These are phyloP conservation scores for Calycopis cecrops DNA, from an alignment of 1,140 invertebrate species.

Conservation along the genomic window DNA sequence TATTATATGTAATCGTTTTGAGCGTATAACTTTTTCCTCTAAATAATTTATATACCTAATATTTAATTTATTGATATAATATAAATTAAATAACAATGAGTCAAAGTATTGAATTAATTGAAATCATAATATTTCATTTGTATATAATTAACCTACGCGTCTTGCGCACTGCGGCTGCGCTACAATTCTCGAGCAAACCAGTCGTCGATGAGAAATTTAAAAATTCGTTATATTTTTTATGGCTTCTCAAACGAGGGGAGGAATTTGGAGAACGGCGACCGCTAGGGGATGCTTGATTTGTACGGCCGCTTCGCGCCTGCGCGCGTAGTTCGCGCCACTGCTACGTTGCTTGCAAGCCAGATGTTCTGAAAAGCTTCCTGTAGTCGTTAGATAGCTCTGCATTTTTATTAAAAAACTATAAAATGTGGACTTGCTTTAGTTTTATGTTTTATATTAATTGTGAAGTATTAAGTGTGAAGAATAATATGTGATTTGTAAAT, in stretches of 20 bases:
- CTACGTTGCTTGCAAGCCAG: slow-evolving; percentile 73
- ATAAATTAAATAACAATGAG: neutral
- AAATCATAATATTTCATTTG: too few relatives aligned
- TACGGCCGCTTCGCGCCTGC: slow-evolving; percentile 67
- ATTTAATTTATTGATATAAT: too few relatives aligned
- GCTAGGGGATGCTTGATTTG: slow-evolving; percentile 67
- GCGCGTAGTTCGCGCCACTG: slow-evolving; percentile 74
- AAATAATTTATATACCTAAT: too few relatives aligned
- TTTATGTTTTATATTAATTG: slow-evolving; percentile 54
- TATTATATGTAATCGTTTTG: too few relatives aligned
- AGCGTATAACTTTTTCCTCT: too few relatives aligned
- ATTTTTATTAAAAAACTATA: slow-evolving; percentile 58
- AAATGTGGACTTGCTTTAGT: slow-evolving; percentile 64
- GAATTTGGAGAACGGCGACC: slow-evolving; percentile 67
- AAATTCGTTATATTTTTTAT: slow-evolving; percentile 74
- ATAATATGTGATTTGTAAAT: slow-evolving; percentile 60
- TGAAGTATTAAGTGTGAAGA: slow-evolving; percentile 58
- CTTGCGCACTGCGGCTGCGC: slow-evolving; percentile 28
- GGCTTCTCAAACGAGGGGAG: slow-evolving; percentile 65
- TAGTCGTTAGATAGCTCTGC: slow-evolving; percentile 63
- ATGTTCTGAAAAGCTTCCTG: slow-evolving; percentile 75
- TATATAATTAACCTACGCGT: neutral
- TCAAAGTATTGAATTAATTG: too few relatives aligned
- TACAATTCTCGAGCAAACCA: slow-evolving; percentile 48
- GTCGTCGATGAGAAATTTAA: slow-evolving; percentile 63